Conservation (phyloP, 30 jellyfish, hydroid and myxozoan genomes). For the Pelagia noctiluca region DNA sequence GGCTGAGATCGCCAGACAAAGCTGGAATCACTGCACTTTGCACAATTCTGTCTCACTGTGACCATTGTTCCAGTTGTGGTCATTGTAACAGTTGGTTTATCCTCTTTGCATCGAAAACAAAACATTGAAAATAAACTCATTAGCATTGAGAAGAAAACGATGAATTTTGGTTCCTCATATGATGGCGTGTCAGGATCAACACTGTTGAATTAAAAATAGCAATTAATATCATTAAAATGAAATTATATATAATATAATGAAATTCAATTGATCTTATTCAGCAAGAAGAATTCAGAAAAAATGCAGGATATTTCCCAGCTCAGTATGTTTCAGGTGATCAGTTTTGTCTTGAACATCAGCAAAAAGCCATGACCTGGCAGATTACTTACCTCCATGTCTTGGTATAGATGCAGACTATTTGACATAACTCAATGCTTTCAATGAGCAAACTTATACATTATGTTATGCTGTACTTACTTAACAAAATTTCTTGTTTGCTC, state of each 20-base stretch:
- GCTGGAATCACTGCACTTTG: constrained; percentile 49
- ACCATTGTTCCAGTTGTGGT: constrained; percentile 51
- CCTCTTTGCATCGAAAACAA: constrained; percentile 33
- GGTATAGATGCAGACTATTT: not conserved
- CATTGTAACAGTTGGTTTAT: constrained; percentile 36
- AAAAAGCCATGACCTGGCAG: not conserved
- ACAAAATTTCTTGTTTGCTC: not conserved
- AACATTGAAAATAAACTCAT: constrained; percentile 36
- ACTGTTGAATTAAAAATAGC: constrained; percentile 21
- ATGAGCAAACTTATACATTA: not conserved
- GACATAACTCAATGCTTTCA: not conserved
- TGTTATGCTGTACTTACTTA: too few species aligned
- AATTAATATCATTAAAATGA: not conserved
- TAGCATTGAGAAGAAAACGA: constrained; percentile 40
- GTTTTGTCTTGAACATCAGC: constrained; percentile 7
- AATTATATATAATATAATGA: not conserved
- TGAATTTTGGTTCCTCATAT: constrained; percentile 44
- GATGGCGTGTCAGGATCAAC: constrained; percentile 21
- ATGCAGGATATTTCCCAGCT: constrained; percentile 2
- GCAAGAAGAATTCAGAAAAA: not conserved
- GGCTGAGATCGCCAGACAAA: constrained; percentile 40
- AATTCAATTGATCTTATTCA: not conserved
- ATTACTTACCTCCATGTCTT: not conserved
- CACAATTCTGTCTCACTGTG: constrained; percentile 41
- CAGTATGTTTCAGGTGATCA: too few species aligned